phyloP scores from a whole-genome alignment of 2,113 vertebrate genomes.

The Trichomycterus rosablanca region DNA sequence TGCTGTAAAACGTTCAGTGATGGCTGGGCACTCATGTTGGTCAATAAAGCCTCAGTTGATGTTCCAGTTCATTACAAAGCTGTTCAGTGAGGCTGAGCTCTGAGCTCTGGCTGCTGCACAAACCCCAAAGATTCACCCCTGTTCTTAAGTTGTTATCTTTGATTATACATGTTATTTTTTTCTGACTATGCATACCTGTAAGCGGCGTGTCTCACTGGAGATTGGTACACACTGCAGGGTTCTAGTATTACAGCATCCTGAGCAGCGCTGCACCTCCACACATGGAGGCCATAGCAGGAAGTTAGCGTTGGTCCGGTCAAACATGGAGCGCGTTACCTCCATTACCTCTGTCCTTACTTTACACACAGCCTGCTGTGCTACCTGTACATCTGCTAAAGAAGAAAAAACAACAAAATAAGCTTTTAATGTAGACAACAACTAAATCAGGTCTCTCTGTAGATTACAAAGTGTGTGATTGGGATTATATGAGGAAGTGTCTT shows the following conservation, averaged over 20 bases:
- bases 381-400: constrained; percentile 63
- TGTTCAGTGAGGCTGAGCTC: too few species aligned
- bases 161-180: too few species aligned
- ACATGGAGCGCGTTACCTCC: constrained; percentile 82
- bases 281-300: constrained; percentile 89
- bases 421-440: too few species aligned
- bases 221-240: constrained; percentile 74
- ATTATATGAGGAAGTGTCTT: too few species aligned
- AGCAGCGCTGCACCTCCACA: constrained; percentile 92
- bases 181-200: constrained; percentile 71
- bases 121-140: neutral
- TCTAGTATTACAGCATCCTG: constrained; percentile 88
- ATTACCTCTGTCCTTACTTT: constrained; percentile 86
- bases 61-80: too few species aligned
- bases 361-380: constrained; percentile 79
- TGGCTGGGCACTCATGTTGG: too few species aligned
- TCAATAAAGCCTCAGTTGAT: too few species aligned
- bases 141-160: too few species aligned
- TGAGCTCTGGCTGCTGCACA: neutral
- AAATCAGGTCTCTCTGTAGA: too few species aligned
- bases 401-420: neutral
- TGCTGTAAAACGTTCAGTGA: too few species aligned
- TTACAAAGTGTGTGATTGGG: too few species aligned
- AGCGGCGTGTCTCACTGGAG: constrained; percentile 71
- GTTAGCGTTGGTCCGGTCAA: constrained; percentile 86